Conservation (phyloP, 2,888 invertebrate genomes). For the Eledona agricola region DNA sequence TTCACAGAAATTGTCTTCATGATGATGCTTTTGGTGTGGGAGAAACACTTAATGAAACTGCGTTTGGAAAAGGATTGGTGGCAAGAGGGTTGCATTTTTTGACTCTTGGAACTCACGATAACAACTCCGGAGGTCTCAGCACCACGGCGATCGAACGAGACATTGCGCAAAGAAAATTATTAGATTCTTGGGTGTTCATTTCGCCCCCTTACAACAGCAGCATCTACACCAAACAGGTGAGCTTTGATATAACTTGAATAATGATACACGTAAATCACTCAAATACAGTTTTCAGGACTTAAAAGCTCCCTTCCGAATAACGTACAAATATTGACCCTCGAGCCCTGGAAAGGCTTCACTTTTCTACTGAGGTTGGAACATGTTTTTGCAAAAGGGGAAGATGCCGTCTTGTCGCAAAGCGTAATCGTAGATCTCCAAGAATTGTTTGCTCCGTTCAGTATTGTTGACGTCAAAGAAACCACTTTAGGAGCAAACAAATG, state of each 20-base stretch:
- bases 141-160: slow-evolving; percentile 61
- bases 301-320: slow-evolving; percentile 68
- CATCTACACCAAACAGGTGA: slow-evolving; percentile 12
- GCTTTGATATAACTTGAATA: not conserved
- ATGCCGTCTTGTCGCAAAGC: slow-evolving; percentile 51
- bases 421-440: slow-evolving; percentile 64
- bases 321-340: slow-evolving; percentile 79
- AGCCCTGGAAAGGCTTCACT: slow-evolving; percentile 71
- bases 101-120: slow-evolving; percentile 41
- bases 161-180: slow-evolving; percentile 65
- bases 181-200: slow-evolving; percentile 61
- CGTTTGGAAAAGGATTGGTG: slow-evolving; percentile 72
- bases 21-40: slow-evolving; percentile 94
- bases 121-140: slow-evolving; percentile 11
- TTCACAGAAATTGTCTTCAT: slow-evolving; percentile 81
- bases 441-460: slow-evolving; percentile 44
- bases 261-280: too few relatives aligned
- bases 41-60: slow-evolving; percentile 87
- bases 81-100: slow-evolving; percentile 66
- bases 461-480: slow-evolving; percentile 46
- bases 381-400: slow-evolving; percentile 46
- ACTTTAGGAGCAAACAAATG: slow-evolving; percentile 62
- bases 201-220: slow-evolving; percentile 18
- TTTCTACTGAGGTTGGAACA: slow-evolving; percentile 73
- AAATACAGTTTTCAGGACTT: slow-evolving; percentile 44